Conservation (phyloP, 2,888 invertebrate genomes). For the Apamea monoglypha region DNA sequence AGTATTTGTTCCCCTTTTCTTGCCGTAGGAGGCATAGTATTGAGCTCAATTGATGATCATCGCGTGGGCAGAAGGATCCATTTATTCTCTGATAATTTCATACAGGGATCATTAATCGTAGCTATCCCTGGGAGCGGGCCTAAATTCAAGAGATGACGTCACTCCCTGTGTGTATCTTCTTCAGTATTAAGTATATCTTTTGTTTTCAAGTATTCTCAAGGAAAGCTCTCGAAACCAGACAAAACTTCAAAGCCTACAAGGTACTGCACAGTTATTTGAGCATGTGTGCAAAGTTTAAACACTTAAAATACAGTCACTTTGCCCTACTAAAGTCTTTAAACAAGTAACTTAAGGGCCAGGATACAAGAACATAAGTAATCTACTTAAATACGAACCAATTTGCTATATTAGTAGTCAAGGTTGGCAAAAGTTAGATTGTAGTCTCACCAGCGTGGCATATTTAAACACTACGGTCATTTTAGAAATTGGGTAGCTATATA, state of each 20-base stretch:
- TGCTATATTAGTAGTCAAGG: too few species aligned
- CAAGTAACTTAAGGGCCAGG: background rate
- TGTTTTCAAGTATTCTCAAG: conserved; percentile 7
- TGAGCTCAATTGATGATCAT: conserved; percentile 29
- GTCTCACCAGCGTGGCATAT: background rate
- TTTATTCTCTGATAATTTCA: conserved; percentile 40
- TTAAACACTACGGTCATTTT: background rate
- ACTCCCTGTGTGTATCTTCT: conserved; percentile 2
- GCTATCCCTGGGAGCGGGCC: background rate
- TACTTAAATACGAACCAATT: background rate
- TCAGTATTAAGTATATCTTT: background rate
- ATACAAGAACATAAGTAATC: background rate
- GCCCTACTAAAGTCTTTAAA: background rate
- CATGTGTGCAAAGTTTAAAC: background rate
- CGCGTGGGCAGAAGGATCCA: conserved; percentile 30
- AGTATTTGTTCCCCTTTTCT: conserved; percentile 1
- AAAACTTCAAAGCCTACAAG: background rate
- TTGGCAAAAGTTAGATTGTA: background rate
- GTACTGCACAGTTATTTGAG: background rate
- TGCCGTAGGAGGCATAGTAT: background rate
- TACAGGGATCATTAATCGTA: conserved; percentile 34
- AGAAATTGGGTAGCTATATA: too few species aligned
- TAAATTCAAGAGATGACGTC: conserved; percentile 12
- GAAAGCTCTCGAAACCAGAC: conserved; percentile 1
- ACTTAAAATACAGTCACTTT: background rate